These are phyloP conservation scores for Aphelenchoides fujianensis DNA, from an alignment of 1,140 invertebrate genomes.

Conservation along the genomic window DNA sequence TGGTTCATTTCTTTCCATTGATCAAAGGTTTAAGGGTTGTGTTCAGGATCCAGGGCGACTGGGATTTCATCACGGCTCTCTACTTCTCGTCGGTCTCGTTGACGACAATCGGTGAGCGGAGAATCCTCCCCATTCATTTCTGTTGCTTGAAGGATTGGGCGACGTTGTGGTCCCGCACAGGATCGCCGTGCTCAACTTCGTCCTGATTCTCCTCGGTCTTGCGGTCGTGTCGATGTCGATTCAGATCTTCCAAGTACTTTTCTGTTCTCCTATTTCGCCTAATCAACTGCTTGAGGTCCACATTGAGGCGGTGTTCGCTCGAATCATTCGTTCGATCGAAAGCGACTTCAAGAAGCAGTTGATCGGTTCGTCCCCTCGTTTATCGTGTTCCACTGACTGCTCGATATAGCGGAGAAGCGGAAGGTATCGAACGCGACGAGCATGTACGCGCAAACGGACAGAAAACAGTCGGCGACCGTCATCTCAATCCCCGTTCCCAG, in stretches of 20 bases:
- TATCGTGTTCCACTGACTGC: conserved; percentile 9
- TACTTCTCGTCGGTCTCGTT: conserved; percentile 60
- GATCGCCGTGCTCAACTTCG: conserved; percentile 43
- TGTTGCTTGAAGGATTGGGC: conserved; percentile 23
- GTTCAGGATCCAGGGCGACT: too few relatives aligned
- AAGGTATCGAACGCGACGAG: conserved; percentile 38
- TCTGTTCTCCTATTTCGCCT: too few relatives aligned
- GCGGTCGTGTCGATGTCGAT: conserved; percentile 35
- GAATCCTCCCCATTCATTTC: background rate
- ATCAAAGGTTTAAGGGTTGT: too few relatives aligned
- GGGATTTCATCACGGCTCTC: conserved; percentile 47
- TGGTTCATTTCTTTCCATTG: conserved; percentile 70
- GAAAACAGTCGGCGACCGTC: conserved; percentile 26
- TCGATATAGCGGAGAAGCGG: conserved; percentile 36
- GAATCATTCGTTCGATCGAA: conserved; percentile 41
- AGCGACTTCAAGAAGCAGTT: conserved; percentile 38
- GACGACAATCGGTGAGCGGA: conserved; percentile 62
- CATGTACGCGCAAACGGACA: conserved; percentile 24
- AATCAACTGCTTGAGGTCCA: conserved; percentile 37
- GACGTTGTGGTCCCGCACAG: conserved; percentile 36
- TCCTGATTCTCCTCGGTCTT: conserved; percentile 39
- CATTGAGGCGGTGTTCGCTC: conserved; percentile 31
- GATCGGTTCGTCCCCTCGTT: conserved; percentile 22
- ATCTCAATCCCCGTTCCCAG: conserved; percentile 35
- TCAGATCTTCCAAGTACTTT: too few relatives aligned